phyloP scores from a whole-genome alignment of 2,113 vertebrate species.

The Epinephelus cyanopodus region DNA sequence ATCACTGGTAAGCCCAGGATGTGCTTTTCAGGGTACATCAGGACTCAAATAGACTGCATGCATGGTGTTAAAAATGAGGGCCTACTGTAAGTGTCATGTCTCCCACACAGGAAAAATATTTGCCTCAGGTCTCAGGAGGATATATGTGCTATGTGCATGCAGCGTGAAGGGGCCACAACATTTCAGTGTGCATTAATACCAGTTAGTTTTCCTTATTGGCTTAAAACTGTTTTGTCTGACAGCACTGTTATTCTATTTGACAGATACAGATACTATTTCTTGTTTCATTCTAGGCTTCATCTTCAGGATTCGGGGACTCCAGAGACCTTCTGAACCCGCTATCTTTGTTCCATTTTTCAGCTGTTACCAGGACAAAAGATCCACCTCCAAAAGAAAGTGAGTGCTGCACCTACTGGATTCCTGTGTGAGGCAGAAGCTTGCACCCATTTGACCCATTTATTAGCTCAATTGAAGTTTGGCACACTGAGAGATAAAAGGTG shows the following conservation, averaged over 20 bases:
- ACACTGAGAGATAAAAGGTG: not conserved
- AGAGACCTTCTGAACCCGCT: constrained; percentile 90
- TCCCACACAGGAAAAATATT: too few species aligned
- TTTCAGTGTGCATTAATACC: not conserved
- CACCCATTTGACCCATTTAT: not conserved
- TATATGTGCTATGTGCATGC: not conserved
- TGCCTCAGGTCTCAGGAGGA: too few species aligned
- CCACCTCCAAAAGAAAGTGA: constrained; percentile 84
- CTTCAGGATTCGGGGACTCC: constrained; percentile 83
- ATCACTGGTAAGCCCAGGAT: too few species aligned
- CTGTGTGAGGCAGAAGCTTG: not conserved
- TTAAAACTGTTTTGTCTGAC: not conserved
- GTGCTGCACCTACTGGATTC: not conserved
- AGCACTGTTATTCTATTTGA: not conserved
- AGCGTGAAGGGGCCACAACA: not conserved
- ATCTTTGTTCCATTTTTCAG: constrained; percentile 91
- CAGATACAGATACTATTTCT: not conserved
- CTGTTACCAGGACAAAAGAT: constrained; percentile 85
- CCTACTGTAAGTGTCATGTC: too few species aligned
- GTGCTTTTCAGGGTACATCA: too few species aligned
- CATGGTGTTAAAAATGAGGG: too few species aligned
- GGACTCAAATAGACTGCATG: too few species aligned
- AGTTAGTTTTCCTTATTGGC: not conserved
- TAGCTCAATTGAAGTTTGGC: not conserved
- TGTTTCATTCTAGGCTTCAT: constrained; percentile 76